Percentiles rank a stretch among this genome's conserved stretches.
Conservation (phyloP, 2,113 vertebrate species). For the Eira barbara region DNA sequence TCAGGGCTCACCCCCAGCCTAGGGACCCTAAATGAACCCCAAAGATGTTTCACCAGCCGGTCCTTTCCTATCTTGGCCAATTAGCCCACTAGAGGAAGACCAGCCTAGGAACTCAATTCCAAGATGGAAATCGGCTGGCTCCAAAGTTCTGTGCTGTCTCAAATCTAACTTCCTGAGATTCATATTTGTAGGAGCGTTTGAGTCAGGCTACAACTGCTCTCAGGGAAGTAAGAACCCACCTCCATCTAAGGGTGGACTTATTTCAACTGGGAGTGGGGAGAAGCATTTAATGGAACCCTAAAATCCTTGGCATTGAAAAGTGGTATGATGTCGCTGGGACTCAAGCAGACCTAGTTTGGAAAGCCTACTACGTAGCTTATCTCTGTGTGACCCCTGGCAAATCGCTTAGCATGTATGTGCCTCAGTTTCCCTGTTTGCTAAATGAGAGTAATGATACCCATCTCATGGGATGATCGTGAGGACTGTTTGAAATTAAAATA, state of each 20-base stretch:
- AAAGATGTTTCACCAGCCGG: not conserved
- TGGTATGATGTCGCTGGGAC: not conserved
- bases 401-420: not conserved
- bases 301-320: not conserved
- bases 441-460: not conserved
- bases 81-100: not conserved
- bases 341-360: not conserved
- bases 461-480: not conserved
- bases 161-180: not conserved
- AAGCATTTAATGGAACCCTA: not conserved
- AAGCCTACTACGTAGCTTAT: not conserved
- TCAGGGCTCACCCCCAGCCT: not conserved
- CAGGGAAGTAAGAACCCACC: not conserved
- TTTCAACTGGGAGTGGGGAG: not conserved
- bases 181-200: not conserved
- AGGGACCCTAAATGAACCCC: not conserved
- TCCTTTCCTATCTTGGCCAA: not conserved
- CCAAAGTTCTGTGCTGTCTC: not conserved
- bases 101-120: not conserved
- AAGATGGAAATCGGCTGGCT: not conserved
- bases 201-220: not conserved
- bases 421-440: not conserved
- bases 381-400: not conserved
- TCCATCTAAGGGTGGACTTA: not conserved
- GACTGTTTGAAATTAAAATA: not conserved